Evolutionary conservation across 2,888 invertebrate genomes (phyloP), one percentile per base, ranked within the genome.

Genomic region (Harpalus rubripes): DNA sequence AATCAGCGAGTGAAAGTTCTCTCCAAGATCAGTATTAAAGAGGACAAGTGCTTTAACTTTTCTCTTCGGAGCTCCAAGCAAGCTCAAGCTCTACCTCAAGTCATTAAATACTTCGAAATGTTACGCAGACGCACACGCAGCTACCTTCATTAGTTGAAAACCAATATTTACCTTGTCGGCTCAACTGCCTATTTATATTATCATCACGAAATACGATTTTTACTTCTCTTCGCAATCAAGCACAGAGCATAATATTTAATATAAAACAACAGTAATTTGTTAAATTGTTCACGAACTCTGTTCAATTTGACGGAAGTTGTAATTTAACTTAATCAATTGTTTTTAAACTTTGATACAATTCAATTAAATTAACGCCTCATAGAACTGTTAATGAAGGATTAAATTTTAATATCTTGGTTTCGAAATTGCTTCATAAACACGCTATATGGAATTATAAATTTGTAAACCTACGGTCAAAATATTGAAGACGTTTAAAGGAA

Each of bases 61-160:
- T 74, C 72, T 74, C 18, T 41, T 44, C 16, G 10, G 12, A 10
- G 44, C 32, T 32, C 41, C 18, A 44, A 22, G 22, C 22, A 22
- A 22, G 22, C 22, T 22, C 22, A 22, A 12, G 41, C 72, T 74
- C 44, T 7, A n/a, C n/a, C n/a, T n/a, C n/a, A 44, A 74, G 18
- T 74, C 72, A 74, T 74, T 74, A 74, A 74, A 74, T 74, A 74
- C 72, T 74, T 44, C 16, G 44, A 74, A 74, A 74, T 74, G 44
- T 68, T 52, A 52, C 44, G 44, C 7, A 52, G 44, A 52, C 44
- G 44, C 32, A 41, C 39, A 63, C 63, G 63, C 26, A 63, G 68
- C 72, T 44, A 44, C 72, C 72, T 39, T 68, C 72, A 74, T 74
- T 74, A 74, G 72, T 74, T 44, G 44, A 32, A 41, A 16, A 16